phyloP scores from a whole-genome alignment of 53 echinoderm and acorn worm species.

The Holothuria leucospilota region DNA sequence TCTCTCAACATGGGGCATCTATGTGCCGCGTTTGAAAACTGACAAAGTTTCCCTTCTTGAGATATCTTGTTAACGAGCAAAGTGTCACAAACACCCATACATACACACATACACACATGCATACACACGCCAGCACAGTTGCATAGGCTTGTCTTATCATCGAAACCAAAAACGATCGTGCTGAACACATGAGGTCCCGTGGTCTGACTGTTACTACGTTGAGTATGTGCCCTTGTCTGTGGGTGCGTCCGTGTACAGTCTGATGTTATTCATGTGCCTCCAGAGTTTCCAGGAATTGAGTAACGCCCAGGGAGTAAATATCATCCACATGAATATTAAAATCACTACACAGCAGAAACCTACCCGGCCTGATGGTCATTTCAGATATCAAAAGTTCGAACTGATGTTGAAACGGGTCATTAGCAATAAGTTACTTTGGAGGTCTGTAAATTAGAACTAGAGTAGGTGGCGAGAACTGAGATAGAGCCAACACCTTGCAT shows the following conservation, averaged over 20 bases:
- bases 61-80: no score
- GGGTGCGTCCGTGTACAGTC: background rate
- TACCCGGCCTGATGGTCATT: background rate
- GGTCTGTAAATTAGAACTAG: background rate
- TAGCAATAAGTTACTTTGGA: background rate
- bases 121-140: no score
- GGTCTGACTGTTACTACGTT: background rate
- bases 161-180: background rate
- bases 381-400: background rate
- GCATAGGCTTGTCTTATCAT: no score
- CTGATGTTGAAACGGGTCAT: no score
- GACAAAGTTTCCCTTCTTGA: no score
- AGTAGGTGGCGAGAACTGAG: background rate
- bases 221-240: background rate
- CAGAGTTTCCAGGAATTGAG: slow-evolving; percentile 3
- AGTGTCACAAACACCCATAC: no score
- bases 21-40: no score
- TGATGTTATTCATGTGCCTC: background rate
- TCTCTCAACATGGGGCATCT: no score
- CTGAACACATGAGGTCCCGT: background rate
- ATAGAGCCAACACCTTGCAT: background rate
- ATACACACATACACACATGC: no score
- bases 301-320: background rate
- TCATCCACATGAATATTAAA: background rate
- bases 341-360: background rate